phyloP scores from a whole-genome alignment of 1,140 invertebrate genomes.

The Stenopsyche tienmushanensis region DNA sequence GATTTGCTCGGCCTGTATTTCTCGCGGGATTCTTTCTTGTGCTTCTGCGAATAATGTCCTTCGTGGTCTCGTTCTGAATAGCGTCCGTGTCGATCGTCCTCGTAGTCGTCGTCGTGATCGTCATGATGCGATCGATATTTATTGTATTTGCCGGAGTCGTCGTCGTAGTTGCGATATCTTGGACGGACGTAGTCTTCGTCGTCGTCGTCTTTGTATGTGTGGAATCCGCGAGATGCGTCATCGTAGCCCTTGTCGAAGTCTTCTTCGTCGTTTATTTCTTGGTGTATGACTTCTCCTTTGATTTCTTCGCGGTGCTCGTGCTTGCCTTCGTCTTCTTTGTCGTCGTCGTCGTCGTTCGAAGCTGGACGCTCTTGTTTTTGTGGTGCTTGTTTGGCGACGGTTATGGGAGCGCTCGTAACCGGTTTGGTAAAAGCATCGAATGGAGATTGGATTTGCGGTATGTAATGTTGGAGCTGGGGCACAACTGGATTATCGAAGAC shows the following conservation, averaged over 20 bases:
- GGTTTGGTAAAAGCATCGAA: conserved; percentile 28
- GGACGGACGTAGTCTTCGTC: conserved; percentile 34
- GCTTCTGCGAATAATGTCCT: conserved; percentile 18
- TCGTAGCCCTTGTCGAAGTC: conserved; percentile 54
- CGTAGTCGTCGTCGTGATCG: conserved; percentile 31
- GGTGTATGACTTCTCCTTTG: conserved; percentile 45
- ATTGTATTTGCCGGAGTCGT: conserved; percentile 19
- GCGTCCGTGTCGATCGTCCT: conserved; percentile 19
- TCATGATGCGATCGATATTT: conserved; percentile 17
- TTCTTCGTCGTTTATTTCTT: conserved; percentile 51
- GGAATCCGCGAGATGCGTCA: conserved; percentile 50
- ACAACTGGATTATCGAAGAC: conserved; percentile 36
- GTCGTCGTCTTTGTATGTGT: conserved; percentile 45
- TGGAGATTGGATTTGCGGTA: conserved; percentile 27
- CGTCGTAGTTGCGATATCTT: conserved; percentile 19
- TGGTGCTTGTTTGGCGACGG: conserved; percentile 13
- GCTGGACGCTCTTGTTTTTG: background rate
- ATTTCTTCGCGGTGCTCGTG: conserved; percentile 45
- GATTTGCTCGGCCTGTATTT: conserved; percentile 13
- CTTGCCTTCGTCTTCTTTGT: conserved; percentile 36
- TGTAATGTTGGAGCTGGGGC: conserved; percentile 33
- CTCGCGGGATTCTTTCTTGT: conserved; percentile 9
- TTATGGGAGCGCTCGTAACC: background rate
- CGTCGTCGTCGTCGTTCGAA: conserved; percentile 40
- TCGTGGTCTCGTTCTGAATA: conserved; percentile 19